phyloP scores from a whole-genome alignment of 2,797 vertebrate species.

The Holocentrus rufus region DNA sequence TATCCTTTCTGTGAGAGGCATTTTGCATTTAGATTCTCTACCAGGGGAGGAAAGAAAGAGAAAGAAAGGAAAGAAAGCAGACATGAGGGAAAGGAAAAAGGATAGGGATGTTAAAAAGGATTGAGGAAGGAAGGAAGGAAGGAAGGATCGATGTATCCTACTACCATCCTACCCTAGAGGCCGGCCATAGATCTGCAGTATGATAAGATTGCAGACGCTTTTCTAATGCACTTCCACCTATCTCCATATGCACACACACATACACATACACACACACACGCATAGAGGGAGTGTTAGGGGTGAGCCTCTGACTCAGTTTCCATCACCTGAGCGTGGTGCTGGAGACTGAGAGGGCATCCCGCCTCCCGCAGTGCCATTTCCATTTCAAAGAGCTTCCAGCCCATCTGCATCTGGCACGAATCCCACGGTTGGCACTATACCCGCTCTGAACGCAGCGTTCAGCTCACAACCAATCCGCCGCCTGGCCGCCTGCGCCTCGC shows the following conservation, averaged over 20 bases:
- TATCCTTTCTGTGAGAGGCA: not conserved
- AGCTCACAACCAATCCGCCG: conserved; percentile 33
- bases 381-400: conserved; percentile 68
- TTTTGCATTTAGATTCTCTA: not conserved
- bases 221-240: not conserved
- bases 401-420: conserved; percentile 56
- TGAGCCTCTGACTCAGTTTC: conserved; percentile 44
- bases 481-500: conserved; percentile 12
- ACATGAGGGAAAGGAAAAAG: not conserved
- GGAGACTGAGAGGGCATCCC: conserved; percentile 43
- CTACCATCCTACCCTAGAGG: conserved; percentile 30
- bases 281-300: conserved; percentile 39
- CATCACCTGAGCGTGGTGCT: conserved; percentile 50
- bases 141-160: conserved; percentile 19
- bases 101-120: no score
- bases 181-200: conserved; percentile 19
- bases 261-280: conserved; percentile 11
- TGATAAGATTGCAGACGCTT: not conserved
- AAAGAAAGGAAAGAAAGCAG: not conserved
- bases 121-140: not conserved
- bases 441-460: conserved; percentile 10
- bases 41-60: not conserved
- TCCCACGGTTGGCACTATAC: conserved; percentile 23
- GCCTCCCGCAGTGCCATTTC: conserved; percentile 57
- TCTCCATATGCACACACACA: conserved; percentile 14